Conservation (phyloP, 2,797 vertebrate genomes). For the Pteropus rufus region DNA sequence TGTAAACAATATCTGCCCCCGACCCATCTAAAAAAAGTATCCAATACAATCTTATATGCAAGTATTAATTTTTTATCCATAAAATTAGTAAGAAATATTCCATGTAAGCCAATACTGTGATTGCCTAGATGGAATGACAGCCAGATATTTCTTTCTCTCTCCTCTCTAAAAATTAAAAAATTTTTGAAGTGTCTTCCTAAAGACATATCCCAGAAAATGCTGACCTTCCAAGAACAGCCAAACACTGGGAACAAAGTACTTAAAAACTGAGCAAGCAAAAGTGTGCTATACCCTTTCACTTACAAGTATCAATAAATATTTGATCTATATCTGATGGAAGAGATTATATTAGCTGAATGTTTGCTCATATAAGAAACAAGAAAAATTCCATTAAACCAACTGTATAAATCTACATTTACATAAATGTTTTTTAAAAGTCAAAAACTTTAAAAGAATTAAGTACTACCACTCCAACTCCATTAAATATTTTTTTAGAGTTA, state of each 20-base stretch:
- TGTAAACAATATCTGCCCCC: not conserved
- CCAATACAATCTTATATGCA: not conserved
- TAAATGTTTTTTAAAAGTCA: conserved; percentile 8
- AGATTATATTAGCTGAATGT: not conserved
- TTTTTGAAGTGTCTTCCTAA: too few relatives aligned
- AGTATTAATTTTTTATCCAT: conserved; percentile 13
- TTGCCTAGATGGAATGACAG: not conserved
- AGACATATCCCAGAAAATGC: not conserved
- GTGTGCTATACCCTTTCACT: not conserved
- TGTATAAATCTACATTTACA: not conserved
- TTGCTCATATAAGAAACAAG: not conserved
- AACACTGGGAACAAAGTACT: not conserved
- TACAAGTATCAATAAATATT: not conserved
- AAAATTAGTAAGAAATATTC: conserved; percentile 25
- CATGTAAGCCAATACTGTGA: not conserved
- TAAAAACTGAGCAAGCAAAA: conserved; percentile 2
- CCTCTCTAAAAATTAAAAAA: not conserved
- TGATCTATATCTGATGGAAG: not conserved
- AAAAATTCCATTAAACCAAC: not conserved
- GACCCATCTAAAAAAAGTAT: not conserved
- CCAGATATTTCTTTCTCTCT: not conserved
- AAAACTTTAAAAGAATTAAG: not conserved
- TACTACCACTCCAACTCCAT: not conserved
- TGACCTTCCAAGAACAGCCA: not conserved
- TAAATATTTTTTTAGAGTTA: not conserved